phyloP scores from a whole-genome alignment of 2,113 vertebrate genomes.

The Phaethornis superciliosus region DNA sequence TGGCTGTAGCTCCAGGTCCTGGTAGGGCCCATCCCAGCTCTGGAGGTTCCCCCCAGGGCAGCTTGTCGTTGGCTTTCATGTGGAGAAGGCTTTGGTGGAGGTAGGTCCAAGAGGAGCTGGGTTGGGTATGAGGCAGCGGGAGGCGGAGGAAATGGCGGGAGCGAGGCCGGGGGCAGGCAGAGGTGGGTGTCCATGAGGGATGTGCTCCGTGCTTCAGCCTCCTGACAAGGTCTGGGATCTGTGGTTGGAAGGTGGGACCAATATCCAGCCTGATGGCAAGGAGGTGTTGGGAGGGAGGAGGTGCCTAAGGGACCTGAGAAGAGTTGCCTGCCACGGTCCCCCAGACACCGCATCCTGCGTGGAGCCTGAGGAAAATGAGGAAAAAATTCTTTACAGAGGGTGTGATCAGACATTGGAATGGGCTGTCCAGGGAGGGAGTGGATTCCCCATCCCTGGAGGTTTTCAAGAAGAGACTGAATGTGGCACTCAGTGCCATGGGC shows the following conservation, averaged over 20 bases:
- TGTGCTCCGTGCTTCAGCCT: background rate
- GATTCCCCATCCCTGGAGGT: no score
- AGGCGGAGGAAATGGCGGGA: background rate
- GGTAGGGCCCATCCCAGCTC: background rate
- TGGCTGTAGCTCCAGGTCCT: accelerated
- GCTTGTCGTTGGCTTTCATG: background rate
- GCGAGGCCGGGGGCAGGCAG: background rate
- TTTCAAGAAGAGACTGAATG: no score
- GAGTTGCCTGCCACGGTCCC: background rate
- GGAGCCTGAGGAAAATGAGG: constrained; percentile 77
- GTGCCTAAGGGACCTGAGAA: no score
- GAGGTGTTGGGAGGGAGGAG: no score
- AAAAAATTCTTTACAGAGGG: no score
- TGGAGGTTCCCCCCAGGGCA: background rate
- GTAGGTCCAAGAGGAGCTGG: accelerated
- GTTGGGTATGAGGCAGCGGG: background rate
- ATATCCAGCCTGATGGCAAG: background rate
- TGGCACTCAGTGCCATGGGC: no score
- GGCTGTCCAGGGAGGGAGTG: no score
- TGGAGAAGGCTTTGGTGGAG: background rate
- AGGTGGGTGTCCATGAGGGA: accelerated
- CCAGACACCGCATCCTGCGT: constrained; percentile 88
- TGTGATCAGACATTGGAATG: no score
- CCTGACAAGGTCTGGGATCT: background rate
- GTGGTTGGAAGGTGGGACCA: accelerated